A percentile compares a stretch with the other conserved stretches of the same genome.
Evolutionary conservation across 2,113 vertebrate genomes (phyloP).

Genomic region (Echinops telfairi): DNA sequence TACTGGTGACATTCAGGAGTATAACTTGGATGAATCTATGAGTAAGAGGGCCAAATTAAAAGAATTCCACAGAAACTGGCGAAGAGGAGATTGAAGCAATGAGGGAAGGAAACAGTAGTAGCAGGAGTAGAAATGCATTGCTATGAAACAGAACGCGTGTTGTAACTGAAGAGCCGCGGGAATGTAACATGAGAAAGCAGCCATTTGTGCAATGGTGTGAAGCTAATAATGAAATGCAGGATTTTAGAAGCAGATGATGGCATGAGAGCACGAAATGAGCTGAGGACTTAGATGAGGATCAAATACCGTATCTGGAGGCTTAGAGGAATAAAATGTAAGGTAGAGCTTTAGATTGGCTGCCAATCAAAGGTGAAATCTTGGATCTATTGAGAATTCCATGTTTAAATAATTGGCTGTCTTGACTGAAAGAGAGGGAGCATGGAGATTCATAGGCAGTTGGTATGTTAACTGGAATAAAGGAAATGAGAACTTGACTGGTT

Average conservation of each 20-base stretch:
- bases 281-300: constrained; percentile 73
- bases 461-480: constrained; percentile 62
- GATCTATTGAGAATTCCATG: constrained; percentile 67
- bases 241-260: constrained; percentile 66
- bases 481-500: constrained; percentile 59
- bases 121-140: constrained; percentile 22
- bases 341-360: constrained; percentile 43
- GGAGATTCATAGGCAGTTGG: constrained; percentile 6
- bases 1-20: constrained; percentile 56
- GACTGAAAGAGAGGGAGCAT: constrained; percentile 67
- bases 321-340: constrained; percentile 73
- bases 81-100: constrained; percentile 64
- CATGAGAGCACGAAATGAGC: constrained; percentile 49
- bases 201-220: constrained; percentile 49
- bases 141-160: constrained; percentile 39
- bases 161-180: constrained; percentile 40
- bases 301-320: constrained; percentile 65
- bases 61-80: constrained; percentile 62
- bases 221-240: constrained; percentile 69
- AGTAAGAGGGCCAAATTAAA: constrained; percentile 67
- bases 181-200: constrained; percentile 69
- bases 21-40: constrained; percentile 48
- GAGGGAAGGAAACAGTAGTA: constrained; percentile 26
- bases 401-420: constrained; percentile 80
- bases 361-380: constrained; percentile 73